Evolutionary conservation across 2,888 invertebrate genomes (phyloP).

Genomic region (Orthosia incerta): DNA sequence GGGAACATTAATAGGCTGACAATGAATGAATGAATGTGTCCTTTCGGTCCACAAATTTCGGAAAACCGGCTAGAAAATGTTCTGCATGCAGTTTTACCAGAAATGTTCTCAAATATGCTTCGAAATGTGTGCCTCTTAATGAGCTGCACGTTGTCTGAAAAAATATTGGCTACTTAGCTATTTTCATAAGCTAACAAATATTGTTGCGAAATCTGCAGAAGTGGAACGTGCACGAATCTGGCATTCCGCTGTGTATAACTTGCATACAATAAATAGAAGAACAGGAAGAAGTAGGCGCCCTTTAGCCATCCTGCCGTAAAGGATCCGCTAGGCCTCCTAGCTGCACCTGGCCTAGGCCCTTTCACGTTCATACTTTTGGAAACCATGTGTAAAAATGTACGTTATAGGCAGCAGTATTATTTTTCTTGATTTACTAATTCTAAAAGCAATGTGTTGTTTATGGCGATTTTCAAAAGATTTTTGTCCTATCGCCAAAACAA

Average conservation of each 20-base stretch:
- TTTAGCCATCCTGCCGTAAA: background rate
- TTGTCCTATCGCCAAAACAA: no score
- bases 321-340: no score
- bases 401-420: no score
- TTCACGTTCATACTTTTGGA: background rate
- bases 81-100: background rate
- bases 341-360: no score
- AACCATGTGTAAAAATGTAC: no score
- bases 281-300: background rate
- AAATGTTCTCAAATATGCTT: background rate
- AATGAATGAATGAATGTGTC: no score
- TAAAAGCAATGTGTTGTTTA: no score
- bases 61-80: background rate
- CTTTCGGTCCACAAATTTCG: background rate
- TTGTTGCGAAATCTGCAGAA: background rate
- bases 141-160: background rate
- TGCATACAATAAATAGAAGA: background rate
- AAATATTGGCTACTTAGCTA: constrained; percentile 24
- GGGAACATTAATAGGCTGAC: no score
- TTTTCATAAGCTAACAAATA: constrained; percentile 17
- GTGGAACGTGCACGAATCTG: constrained; percentile 18
- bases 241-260: constrained; percentile 19
- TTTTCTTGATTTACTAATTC: no score
- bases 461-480: background rate
- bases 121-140: constrained; percentile 2